Percentiles rank a stretch among this genome's conserved stretches.
These are phyloP conservation scores for Sinhomidia bicolor DNA, from an alignment of 2,888 invertebrate species.

Conservation along the genomic window DNA sequence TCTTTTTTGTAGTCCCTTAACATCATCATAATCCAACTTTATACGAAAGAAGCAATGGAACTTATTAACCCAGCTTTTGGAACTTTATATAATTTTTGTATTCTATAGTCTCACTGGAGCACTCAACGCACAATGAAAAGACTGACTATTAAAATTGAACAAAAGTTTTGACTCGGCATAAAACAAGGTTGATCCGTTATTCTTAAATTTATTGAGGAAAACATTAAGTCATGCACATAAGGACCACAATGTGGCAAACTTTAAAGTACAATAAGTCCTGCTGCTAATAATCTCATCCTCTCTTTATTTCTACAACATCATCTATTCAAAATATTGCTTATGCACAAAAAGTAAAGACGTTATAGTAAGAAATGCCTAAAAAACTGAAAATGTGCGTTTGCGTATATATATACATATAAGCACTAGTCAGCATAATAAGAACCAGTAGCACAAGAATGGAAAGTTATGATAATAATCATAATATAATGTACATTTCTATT, in stretches of 20 bases:
- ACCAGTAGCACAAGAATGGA: not conserved
- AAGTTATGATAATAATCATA: not conserved
- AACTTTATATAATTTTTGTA: no score
- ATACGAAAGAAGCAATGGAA: no score
- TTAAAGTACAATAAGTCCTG: conserved; percentile 28
- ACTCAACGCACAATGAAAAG: not conserved
- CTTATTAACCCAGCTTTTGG: no score
- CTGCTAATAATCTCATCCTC: conserved; percentile 5
- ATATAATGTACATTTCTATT: conserved; percentile 42
- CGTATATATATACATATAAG: not conserved
- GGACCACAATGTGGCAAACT: conserved; percentile 64
- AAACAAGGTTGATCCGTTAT: conserved; percentile 61
- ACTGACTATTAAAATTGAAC: conserved; percentile 38
- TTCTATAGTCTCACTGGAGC: conserved; percentile 26
- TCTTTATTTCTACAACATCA: conserved; percentile 35
- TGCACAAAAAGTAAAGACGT: not conserved
- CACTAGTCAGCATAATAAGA: not conserved
- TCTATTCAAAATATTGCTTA: conserved; percentile 54
- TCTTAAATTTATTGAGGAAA: conserved; percentile 69
- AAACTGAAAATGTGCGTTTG: not conserved
- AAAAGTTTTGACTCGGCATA: conserved; percentile 65
- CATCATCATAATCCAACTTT: no score
- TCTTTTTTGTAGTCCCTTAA: not conserved
- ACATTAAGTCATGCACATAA: conserved; percentile 66
- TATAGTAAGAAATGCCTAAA: conserved; percentile 25